phyloP scores from a whole-genome alignment of 2,888 invertebrate species.

The Chymomyza caudatula region DNA sequence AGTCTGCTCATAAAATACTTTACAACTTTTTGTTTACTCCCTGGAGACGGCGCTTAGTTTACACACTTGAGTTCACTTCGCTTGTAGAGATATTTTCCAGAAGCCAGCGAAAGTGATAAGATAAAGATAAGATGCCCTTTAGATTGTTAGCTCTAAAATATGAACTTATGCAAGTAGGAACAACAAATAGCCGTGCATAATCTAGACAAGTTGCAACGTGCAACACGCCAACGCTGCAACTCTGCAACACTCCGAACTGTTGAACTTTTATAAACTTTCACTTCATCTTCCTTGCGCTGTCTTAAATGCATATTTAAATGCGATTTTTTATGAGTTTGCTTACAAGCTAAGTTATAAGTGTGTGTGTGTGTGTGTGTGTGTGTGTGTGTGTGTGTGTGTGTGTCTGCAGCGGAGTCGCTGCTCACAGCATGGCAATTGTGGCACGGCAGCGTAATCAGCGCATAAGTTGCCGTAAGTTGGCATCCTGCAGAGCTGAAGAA shows the following conservation, averaged over 20 bases:
- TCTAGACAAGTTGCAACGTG: neutral
- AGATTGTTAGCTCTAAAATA: neutral
- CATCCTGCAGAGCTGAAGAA: neutral
- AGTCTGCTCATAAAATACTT: neutral
- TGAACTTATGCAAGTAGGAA: neutral
- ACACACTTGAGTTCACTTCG: neutral
- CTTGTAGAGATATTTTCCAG: neutral
- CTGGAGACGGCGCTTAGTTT: neutral
- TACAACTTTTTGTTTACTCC: neutral
- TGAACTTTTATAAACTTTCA: neutral
- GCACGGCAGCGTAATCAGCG: neutral
- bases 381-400: neutral
- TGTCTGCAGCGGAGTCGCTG: neutral
- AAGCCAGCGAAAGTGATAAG: neutral
- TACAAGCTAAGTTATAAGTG: neutral
- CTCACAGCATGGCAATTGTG: neutral
- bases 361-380: neutral
- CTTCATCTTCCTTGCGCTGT: neutral
- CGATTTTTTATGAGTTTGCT: neutral
- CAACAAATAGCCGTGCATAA: neutral
- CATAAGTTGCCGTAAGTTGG: neutral
- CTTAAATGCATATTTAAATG: neutral
- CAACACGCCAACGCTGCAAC: neutral
- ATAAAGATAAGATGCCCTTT: neutral
- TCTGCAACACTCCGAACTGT: neutral